phyloP scores from a whole-genome alignment of 2,113 vertebrate species.

The Oenanthe melanoleuca region DNA sequence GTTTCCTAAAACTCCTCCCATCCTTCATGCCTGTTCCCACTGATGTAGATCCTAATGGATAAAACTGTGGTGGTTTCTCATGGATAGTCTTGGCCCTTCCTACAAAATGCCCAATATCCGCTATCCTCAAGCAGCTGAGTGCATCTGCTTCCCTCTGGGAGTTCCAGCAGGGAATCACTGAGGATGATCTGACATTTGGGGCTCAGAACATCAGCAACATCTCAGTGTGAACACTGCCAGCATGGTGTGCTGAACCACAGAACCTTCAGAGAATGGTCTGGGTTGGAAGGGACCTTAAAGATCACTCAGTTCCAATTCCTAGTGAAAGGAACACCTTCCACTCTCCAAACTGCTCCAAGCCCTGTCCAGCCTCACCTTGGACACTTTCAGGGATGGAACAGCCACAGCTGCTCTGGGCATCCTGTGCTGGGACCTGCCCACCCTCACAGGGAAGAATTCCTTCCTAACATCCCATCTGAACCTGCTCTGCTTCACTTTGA shows the following conservation, averaged over 20 bases:
- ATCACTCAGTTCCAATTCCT: not conserved
- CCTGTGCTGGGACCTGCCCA: not conserved
- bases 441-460: not conserved
- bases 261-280: not conserved
- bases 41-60: not conserved
- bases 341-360: not conserved
- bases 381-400: not conserved
- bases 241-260: not conserved
- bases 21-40: not conserved
- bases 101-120: not conserved
- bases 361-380: not conserved
- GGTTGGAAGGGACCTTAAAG: not conserved
- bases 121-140: not conserved
- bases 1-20: not conserved
- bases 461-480: not conserved
- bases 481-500: not conserved
- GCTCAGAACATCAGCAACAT: not conserved
- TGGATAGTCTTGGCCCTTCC: not conserved
- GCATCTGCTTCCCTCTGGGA: not conserved
- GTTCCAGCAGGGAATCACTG: not conserved
- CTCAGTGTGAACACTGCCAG: not conserved
- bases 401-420: not conserved
- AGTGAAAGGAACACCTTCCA: not conserved
- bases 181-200: not conserved
- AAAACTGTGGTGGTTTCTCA: not conserved